A percentile compares a stretch with the other conserved stretches of the same genome.
Conservation (phyloP, 2,888 invertebrate genomes). For the Ennomos quercinarius region DNA sequence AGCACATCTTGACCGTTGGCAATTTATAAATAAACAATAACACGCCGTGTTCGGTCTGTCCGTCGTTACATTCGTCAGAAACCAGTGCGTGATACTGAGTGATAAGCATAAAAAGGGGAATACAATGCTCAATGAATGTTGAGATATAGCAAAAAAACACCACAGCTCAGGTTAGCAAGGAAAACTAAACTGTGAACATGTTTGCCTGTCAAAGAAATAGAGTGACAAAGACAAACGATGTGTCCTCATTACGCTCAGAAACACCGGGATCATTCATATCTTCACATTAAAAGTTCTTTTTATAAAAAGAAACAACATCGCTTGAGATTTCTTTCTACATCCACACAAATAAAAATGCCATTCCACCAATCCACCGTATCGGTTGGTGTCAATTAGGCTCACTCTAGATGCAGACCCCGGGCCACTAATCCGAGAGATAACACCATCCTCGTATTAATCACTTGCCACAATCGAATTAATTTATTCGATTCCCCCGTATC, state of each 20-base stretch:
- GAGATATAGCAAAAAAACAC: slow-evolving; percentile 6
- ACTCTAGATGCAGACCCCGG: slow-evolving; percentile 55
- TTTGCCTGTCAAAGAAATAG: background rate
- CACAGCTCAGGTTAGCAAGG: background rate
- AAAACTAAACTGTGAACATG: background rate
- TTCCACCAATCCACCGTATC: slow-evolving; percentile 80
- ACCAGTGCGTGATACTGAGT: slow-evolving; percentile 63
- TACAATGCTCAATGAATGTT: slow-evolving; percentile 49
- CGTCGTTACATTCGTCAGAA: slow-evolving; percentile 74
- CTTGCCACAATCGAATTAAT: slow-evolving; percentile 75
- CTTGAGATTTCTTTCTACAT: slow-evolving; percentile 14
- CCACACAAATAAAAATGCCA: slow-evolving; percentile 62
- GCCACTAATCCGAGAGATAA: slow-evolving; percentile 79
- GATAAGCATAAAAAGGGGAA: slow-evolving; percentile 56
- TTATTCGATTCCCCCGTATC: slow-evolving; percentile 71
- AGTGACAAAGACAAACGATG: background rate
- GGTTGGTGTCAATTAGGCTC: slow-evolving; percentile 78
- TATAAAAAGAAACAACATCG: slow-evolving; percentile 1
- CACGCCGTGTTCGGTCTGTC: slow-evolving; percentile 68
- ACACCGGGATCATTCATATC: too few species aligned
- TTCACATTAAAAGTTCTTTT: background rate
- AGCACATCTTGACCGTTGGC: slow-evolving; percentile 60
- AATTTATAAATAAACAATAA: slow-evolving; percentile 84
- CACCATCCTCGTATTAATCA: slow-evolving; percentile 71
- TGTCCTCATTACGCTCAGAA: background rate